These are phyloP conservation scores for Apamea epomidion DNA, from an alignment of 2,888 invertebrate genomes.

Conservation along the genomic window DNA sequence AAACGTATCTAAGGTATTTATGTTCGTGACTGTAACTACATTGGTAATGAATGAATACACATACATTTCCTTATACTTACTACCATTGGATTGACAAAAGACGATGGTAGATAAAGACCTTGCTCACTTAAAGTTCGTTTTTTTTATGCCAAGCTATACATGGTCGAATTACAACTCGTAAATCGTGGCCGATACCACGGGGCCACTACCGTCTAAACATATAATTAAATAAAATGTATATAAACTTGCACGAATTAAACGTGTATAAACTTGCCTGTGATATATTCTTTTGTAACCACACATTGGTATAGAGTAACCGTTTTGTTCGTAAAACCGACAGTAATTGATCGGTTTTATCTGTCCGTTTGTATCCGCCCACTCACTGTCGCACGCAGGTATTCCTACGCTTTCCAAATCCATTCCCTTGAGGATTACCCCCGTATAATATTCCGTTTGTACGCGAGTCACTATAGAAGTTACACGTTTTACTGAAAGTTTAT, in stretches of 20 bases:
- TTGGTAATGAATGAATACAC: too few species aligned
- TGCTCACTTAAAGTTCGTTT: not conserved
- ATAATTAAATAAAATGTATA: too few species aligned
- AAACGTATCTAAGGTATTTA: too few species aligned
- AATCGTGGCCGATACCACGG: too few species aligned
- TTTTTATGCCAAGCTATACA: too few species aligned
- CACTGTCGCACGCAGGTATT: conserved; percentile 5
- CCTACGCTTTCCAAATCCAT: not conserved
- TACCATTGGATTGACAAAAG: not conserved
- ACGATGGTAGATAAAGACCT: not conserved
- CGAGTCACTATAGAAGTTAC: conserved; percentile 18
- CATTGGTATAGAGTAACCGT: not conserved
- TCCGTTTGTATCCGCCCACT: conserved; percentile 21
- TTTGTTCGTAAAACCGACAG: not conserved
- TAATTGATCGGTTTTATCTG: conserved; percentile 21
- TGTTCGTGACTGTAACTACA: too few species aligned
- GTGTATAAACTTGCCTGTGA: not conserved
- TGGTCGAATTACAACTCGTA: too few species aligned
- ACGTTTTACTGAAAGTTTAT: not conserved
- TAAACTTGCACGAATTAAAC: too few species aligned
- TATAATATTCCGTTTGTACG: conserved; percentile 4
- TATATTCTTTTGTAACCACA: not conserved
- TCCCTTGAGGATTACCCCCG: conserved; percentile 20
- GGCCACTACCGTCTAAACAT: too few species aligned
- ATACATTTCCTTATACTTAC: too few species aligned